phyloP scores from a whole-genome alignment of 2,797 vertebrate species.

The Sciurus vulgaris region DNA sequence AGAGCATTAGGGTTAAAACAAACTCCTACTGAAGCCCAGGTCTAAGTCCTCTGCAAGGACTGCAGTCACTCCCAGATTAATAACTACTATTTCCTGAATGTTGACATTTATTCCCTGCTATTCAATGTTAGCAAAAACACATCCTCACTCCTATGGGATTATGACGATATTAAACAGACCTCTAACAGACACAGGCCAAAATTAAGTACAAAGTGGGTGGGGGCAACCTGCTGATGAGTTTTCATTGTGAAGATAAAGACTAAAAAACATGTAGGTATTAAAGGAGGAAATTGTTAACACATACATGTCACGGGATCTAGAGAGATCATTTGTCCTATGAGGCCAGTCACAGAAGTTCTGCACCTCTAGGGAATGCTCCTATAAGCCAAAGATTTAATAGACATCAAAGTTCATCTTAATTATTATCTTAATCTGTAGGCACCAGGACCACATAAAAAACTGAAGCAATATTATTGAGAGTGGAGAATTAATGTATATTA shows the following conservation, averaged over 20 bases:
- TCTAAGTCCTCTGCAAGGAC: neutral
- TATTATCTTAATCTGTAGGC: slow-evolving; percentile 8
- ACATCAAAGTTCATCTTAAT: neutral
- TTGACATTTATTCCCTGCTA: slow-evolving; percentile 20
- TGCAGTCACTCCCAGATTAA: neutral
- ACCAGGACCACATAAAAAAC: neutral
- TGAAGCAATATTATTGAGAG: neutral
- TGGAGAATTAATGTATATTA: neutral
- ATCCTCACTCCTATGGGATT: slow-evolving; percentile 11
- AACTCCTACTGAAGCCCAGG: neutral
- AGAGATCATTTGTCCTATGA: neutral
- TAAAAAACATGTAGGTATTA: neutral
- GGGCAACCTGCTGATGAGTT: slow-evolving; percentile 13
- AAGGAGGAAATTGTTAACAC: slow-evolving; percentile 50
- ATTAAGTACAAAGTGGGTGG: neutral
- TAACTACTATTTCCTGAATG: slow-evolving; percentile 49
- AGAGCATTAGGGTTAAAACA: neutral
- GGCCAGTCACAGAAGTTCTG: neutral
- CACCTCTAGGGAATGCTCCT: neutral
- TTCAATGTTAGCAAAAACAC: slow-evolving; percentile 37
- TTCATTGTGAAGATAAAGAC: slow-evolving; percentile 38
- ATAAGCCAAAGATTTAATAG: neutral
- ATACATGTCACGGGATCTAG: neutral
- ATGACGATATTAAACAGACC: slow-evolving; percentile 46
- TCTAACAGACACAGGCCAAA: slow-evolving; percentile 17